phyloP scores from a whole-genome alignment of 2,113 vertebrate genomes.

The Protobothrops flavoviridis region DNA sequence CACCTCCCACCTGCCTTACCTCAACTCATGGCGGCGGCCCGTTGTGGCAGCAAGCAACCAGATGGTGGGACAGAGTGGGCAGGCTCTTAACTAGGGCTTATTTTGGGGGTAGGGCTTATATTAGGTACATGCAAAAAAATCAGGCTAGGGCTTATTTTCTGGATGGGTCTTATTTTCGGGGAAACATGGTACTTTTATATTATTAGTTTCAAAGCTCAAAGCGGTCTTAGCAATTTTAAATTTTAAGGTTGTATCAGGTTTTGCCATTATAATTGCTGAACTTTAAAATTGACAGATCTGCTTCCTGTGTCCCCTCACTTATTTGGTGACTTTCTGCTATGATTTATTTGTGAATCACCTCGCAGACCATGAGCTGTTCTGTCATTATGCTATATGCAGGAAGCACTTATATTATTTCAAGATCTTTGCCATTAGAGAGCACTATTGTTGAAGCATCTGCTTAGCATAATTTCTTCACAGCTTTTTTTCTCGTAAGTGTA shows the following conservation, averaged over 20 bases:
- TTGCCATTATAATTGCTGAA: background rate
- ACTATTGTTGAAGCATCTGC: slow-evolving; percentile 38
- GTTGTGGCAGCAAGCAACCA: no score
- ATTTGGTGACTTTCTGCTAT: background rate
- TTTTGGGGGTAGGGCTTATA: no score
- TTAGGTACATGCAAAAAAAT: no score
- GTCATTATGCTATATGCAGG: accelerated
- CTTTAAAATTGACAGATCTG: background rate
- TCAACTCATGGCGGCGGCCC: no score
- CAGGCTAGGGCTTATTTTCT: no score
- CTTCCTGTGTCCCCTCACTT: background rate
- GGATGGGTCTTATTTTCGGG: no score
- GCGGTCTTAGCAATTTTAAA: background rate
- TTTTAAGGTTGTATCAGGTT: background rate
- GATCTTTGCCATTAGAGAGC: slow-evolving; percentile 61
- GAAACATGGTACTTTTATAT: background rate
- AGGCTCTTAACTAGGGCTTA: no score
- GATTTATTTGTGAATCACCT: background rate
- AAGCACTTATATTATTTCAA: slow-evolving; percentile 17
- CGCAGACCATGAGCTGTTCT: background rate
- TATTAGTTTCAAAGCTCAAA: background rate
- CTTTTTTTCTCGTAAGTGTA: background rate
- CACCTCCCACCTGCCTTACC: no score
- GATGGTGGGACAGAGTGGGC: no score
- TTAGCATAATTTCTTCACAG: background rate